These are phyloP conservation scores for Pseudachorutes palmiensis DNA, from an alignment of 1,140 invertebrate genomes.

Conservation along the genomic window DNA sequence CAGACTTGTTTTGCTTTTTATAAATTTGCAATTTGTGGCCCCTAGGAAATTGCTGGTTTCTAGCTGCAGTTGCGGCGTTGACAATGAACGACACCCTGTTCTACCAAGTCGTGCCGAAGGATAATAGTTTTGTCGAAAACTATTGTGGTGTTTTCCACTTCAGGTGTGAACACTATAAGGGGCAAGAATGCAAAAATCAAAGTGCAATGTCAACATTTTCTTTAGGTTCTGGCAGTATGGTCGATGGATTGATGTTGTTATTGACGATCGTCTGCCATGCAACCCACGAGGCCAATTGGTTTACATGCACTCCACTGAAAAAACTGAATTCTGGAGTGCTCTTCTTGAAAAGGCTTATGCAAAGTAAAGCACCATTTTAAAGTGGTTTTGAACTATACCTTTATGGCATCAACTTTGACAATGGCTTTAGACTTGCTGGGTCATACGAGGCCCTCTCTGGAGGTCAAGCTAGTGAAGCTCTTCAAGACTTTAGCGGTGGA, in stretches of 20 bases:
- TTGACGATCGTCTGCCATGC: constrained; percentile 91
- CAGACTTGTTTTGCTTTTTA: neutral
- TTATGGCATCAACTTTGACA: too few species aligned
- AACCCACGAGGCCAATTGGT: constrained; percentile 69
- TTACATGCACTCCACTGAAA: constrained; percentile 86
- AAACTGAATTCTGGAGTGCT: constrained; percentile 95
- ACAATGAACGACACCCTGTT: constrained; percentile 51
- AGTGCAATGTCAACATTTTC: constrained; percentile 1
- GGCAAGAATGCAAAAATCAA: neutral
- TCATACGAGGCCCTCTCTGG: constrained; percentile 97
- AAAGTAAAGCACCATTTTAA: constrained; percentile 58
- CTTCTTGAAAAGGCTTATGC: constrained; percentile 97
- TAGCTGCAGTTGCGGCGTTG: constrained; percentile 55
- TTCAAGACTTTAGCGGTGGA: constrained; percentile 98
- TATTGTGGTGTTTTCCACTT: constrained; percentile 49
- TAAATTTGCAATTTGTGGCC: neutral
- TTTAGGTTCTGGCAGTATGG: constrained; percentile 14
- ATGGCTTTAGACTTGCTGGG: constrained; percentile 65
- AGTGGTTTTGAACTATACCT: too few species aligned
- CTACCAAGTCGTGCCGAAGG: constrained; percentile 50
- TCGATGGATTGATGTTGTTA: constrained; percentile 60
- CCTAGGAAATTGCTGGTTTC: constrained; percentile 57
- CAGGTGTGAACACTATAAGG: constrained; percentile 39
- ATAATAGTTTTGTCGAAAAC: constrained; percentile 50
- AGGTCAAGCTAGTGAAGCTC: constrained; percentile 92